Base-by-base conservation (phyloP, 2,113 vertebrate species). In the Lamprotornis superbus region DNA sequence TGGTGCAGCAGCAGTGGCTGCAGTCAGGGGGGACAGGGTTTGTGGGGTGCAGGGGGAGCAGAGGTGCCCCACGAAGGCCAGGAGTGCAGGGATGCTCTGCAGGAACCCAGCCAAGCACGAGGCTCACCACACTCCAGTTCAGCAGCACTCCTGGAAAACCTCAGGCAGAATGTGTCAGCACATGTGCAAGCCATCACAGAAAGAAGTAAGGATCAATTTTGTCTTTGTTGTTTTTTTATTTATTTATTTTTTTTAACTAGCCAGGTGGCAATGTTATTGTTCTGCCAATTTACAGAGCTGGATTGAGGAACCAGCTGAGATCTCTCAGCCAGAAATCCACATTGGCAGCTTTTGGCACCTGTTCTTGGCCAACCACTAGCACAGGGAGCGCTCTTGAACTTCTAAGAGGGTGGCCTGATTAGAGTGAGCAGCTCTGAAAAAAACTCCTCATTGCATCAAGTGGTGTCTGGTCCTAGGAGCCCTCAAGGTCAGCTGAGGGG, bases 261-360 rank as follows among this genome's bases (percentile, higher is more conserved):
- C 35, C 83, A 94, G 85, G 89, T 83, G 86, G 53, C 56, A 78
- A 83, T 30, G 20, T 78, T 25, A 56, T 55, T 81, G 42, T 91
- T 63, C 69, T 82, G 83, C 89, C 89, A 81, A 71, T 74, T 75
- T 64, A 13, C 47, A 17, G 78, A 79, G 56, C 73, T 50, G 49
- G 65, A 67, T 42, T 52, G 81, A 94, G 75, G 91, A 79, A 75
- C 57, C 93, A 96, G 81, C 77, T 94, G 83, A 61, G 39, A 52
- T 53, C 83, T 83, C 70, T 83, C 89, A 94, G 63, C 42, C 71
- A 77, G 83, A 90, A 91, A 86, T 42, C 31, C 52, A 44, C 44
- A 21, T 0, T 69, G 84, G 83, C 74, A 91, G 28, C 23, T 76
- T 64, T 53, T 10, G 1, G 60, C 87, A 87, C 68, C 37, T 81